Conservation (phyloP, 2,888 invertebrate species). For the Lycocerus yunnanus region DNA sequence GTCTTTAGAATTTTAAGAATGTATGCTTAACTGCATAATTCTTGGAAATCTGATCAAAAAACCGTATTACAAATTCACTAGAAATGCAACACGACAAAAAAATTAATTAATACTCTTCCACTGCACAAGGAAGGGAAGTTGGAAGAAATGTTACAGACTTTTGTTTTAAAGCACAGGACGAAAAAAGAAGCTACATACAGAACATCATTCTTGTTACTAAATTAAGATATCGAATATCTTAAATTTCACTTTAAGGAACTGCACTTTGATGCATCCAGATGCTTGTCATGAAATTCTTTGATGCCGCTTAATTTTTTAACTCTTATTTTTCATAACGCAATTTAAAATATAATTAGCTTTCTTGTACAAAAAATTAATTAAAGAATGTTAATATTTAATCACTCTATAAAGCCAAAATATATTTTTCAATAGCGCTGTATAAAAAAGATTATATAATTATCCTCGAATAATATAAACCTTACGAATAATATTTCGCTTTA, state of each 20-base stretch:
- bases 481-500: too few species aligned
- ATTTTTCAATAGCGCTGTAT: not conserved
- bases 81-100: not conserved
- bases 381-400: not conserved
- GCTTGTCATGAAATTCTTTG: constrained; percentile 10
- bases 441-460: too few species aligned
- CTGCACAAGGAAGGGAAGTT: not conserved
- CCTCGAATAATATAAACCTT: too few species aligned
- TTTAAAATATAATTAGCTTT: not conserved
- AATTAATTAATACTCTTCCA: not conserved
- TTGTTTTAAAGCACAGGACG: not conserved
- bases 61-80: not conserved
- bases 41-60: not conserved
- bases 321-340: not conserved
- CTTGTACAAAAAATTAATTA: not conserved
- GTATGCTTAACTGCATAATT: not conserved
- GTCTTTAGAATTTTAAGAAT: not conserved
- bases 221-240: constrained; percentile 6
- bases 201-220: constrained; percentile 3
- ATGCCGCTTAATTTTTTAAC: constrained; percentile 3
- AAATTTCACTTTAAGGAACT: constrained; percentile 7
- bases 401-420: not conserved
- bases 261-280: constrained; percentile 9
- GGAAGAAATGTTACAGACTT: not conserved
- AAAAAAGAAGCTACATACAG: not conserved